Evolutionary conservation across 1,140 invertebrate species (phyloP).

Genomic region (Platorchestia sp.): DNA sequence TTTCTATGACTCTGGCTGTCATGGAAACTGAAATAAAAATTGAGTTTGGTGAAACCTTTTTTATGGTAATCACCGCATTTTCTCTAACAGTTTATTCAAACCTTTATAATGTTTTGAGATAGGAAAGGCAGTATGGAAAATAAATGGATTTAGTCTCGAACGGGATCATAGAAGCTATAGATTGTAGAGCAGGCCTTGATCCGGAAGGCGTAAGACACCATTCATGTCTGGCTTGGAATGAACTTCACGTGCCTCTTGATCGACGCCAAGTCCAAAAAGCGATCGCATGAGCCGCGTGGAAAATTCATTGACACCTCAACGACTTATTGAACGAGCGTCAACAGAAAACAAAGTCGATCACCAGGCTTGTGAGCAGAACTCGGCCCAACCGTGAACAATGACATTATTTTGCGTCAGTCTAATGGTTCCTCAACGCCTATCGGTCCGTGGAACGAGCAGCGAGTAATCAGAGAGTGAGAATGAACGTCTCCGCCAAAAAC

Average conservation of each 20-base stretch:
- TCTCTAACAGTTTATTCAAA: too few relatives aligned
- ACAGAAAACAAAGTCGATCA: neutral
- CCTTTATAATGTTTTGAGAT: neutral
- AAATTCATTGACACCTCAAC: neutral
- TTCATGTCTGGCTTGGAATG: neutral
- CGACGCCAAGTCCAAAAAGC: neutral
- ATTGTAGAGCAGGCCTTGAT: neutral
- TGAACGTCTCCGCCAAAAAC: too few relatives aligned
- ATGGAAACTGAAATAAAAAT: neutral
- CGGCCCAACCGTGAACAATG: neutral
- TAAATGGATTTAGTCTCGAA: neutral
- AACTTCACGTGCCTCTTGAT: neutral
- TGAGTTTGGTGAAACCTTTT: neutral
- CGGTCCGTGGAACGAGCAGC: too few relatives aligned
- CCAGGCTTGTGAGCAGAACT: neutral
- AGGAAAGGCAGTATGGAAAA: neutral
- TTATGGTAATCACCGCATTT: too few relatives aligned
- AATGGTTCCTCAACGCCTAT: too few relatives aligned
- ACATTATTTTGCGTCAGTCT: neutral
- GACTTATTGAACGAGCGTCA: neutral
- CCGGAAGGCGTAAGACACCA: neutral
- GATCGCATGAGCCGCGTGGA: neutral
- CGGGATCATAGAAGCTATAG: neutral
- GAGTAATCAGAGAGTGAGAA: too few relatives aligned
- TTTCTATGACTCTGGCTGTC: neutral